Evolutionary conservation across 35 echinoderm and acorn worm species (phyloP).

Genomic region (Ptychodera flava): DNA sequence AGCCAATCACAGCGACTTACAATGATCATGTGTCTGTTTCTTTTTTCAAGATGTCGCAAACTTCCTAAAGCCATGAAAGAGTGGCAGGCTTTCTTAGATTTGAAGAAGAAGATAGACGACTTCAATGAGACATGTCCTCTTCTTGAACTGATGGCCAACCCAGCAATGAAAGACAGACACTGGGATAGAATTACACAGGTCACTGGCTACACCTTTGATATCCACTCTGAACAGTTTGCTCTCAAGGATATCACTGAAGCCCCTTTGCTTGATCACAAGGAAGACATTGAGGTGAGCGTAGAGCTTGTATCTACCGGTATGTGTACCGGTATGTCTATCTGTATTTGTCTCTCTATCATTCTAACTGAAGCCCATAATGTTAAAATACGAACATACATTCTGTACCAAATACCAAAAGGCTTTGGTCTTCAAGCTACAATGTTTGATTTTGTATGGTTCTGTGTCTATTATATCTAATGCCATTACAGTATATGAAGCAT

Average conservation of each 20-base stretch:
- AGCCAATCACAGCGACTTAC: background rate
- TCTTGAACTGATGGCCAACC: slow-evolving; percentile 95
- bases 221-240: slow-evolving; percentile 73
- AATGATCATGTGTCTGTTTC: no score
- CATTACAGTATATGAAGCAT: no score
- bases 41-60: slow-evolving; percentile 87
- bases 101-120: slow-evolving; percentile 99
- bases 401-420: no score
- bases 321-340: no score
- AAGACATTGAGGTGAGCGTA: slow-evolving; percentile 94
- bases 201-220: slow-evolving; percentile 79
- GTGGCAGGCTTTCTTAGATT: slow-evolving; percentile 90
- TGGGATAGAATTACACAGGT: slow-evolving; percentile 79
- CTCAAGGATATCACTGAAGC: slow-evolving; percentile 95
- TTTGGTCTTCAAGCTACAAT: no score
- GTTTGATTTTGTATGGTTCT: no score
- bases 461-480: no score
- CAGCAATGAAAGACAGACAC: slow-evolving; percentile 87
- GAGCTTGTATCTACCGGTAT: no score
- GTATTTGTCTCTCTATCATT: no score
- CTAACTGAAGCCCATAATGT: no score
- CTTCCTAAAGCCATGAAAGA: slow-evolving; percentile 88
- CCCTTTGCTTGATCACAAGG: slow-evolving; percentile 72
- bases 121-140: slow-evolving; percentile 98
- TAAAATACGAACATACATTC: no score